Base-by-base conservation (phyloP, 1,140 invertebrate genomes). In the Drosophila mayri region DNA sequence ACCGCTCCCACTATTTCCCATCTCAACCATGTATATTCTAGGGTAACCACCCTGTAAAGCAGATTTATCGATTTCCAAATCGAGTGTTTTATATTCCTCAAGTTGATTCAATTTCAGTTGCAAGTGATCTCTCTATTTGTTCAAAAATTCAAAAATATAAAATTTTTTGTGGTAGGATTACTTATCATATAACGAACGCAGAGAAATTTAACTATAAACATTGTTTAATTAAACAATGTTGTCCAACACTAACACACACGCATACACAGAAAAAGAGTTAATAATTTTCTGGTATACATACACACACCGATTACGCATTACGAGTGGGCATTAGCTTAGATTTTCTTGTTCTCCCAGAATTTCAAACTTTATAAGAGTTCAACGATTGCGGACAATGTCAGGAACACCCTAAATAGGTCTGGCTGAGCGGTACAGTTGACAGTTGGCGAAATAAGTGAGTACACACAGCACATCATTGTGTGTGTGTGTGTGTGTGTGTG, bases 211-310 rank as follows among this genome's bases (percentile, higher is more conserved):
- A 55, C 14, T 16, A 55, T 7, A 37, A 6, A 37, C n/a, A 3
- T 55, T 1, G 20, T 7, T 16, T 3, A 40, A 25, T 41, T 25
- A 3, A 28, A 43, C 32, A 25, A 32, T 30, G 40, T 57, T 40
- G 8, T 43, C 28, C 22, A 68, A 67, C 20, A 63, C 28, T 43
- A 64, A 68, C 37, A 18, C 16, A 30, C 65, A 18, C 49, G 30
- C 49, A 50, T 30, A 32, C 59, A 22, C 49, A 57, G 38, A 65
- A 37, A 22, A 22, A 22, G 4, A 46, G 38, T 43, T 67, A 18
- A 44, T 55, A 46, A 54, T 54, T 67, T 67, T 54, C 22, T 70
- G 46, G 46, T 70, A 37, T 70, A 70, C 63, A 67, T 44, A 55
- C 47, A 55, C 47, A 55, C 47, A 67, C 8, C n/a, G 66, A 54